phyloP scores from a whole-genome alignment of 1,140 invertebrate genomes.

The Arctopsyche grandis region DNA sequence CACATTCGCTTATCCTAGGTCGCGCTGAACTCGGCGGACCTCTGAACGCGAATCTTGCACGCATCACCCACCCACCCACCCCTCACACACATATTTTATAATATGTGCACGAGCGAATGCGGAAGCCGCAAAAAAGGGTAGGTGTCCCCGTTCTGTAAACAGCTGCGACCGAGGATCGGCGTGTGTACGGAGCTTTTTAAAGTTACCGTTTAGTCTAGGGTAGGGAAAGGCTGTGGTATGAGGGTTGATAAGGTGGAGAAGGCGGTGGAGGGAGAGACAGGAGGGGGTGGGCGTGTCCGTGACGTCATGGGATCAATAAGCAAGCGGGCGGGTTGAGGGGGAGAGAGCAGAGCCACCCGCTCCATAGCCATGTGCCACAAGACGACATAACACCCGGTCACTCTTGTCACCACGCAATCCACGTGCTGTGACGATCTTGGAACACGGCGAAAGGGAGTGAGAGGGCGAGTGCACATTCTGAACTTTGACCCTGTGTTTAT shows the following conservation, averaged over 20 bases:
- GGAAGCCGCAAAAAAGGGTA: not conserved
- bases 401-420: not conserved
- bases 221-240: too few relatives aligned
- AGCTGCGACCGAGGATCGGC: not conserved
- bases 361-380: not conserved
- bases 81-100: not conserved
- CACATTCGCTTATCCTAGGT: slow-evolving; percentile 28
- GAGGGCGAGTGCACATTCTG: too few relatives aligned
- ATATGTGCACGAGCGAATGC: not conserved
- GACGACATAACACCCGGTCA: slow-evolving; percentile 8
- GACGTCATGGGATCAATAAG: slow-evolving; percentile 55
- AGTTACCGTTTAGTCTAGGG: not conserved
- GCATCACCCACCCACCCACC: not conserved
- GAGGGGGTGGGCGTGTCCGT: slow-evolving; percentile 53
- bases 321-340: slow-evolving; percentile 26
- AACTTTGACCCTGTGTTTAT: too few relatives aligned
- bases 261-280: not conserved
- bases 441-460: too few relatives aligned
- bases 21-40: not conserved
- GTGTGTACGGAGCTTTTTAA: slow-evolving; percentile 8
- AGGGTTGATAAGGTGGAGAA: too few relatives aligned
- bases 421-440: too few relatives aligned
- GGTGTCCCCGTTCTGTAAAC: not conserved
- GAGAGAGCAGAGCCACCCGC: not conserved
- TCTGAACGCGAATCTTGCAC: not conserved